These are phyloP conservation scores for Lutjanus campechanus DNA, from an alignment of 2,797 vertebrate genomes.

Conservation along the genomic window DNA sequence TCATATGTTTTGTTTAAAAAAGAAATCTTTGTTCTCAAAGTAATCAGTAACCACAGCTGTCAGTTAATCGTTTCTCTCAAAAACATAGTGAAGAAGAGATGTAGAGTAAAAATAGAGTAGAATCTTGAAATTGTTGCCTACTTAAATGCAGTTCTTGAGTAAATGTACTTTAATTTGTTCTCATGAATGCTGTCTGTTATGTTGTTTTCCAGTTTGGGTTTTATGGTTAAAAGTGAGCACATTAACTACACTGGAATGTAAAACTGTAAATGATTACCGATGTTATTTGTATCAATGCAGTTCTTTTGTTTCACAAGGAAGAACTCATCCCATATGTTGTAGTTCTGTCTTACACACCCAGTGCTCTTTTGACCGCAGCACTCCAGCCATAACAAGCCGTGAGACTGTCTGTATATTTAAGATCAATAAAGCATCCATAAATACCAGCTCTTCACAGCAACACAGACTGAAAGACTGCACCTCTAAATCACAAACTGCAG, in stretches of 20 bases:
- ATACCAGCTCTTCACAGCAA: slow-evolving; percentile 47
- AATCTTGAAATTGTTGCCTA: too few species aligned
- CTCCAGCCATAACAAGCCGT: slow-evolving; percentile 41
- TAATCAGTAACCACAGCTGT: too few species aligned
- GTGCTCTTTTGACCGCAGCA: slow-evolving; percentile 30
- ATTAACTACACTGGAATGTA: not conserved
- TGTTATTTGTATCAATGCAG: slow-evolving; percentile 3
- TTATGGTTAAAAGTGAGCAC: not conserved
- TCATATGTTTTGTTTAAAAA: too few species aligned
- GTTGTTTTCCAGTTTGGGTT: not conserved
- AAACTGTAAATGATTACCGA: not conserved
- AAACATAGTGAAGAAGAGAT: too few species aligned
- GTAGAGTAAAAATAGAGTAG: too few species aligned
- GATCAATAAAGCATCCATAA: slow-evolving; percentile 58
- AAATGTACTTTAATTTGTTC: too few species aligned
- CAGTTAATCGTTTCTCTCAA: too few species aligned
- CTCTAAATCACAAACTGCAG: slow-evolving; percentile 18
- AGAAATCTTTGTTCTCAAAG: too few species aligned
- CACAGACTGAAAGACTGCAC: slow-evolving; percentile 29
- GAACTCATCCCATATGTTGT: not conserved
- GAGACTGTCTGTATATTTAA: slow-evolving; percentile 35
- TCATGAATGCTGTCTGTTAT: not conserved
- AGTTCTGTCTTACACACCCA: not conserved
- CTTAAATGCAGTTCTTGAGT: too few species aligned
- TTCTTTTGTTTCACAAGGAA: slow-evolving; percentile 3